Evolutionary conservation across 2,113 vertebrate genomes (phyloP), one percentile per base, ranked within the genome.

Genomic region (Myiozetetes cayanensis): DNA sequence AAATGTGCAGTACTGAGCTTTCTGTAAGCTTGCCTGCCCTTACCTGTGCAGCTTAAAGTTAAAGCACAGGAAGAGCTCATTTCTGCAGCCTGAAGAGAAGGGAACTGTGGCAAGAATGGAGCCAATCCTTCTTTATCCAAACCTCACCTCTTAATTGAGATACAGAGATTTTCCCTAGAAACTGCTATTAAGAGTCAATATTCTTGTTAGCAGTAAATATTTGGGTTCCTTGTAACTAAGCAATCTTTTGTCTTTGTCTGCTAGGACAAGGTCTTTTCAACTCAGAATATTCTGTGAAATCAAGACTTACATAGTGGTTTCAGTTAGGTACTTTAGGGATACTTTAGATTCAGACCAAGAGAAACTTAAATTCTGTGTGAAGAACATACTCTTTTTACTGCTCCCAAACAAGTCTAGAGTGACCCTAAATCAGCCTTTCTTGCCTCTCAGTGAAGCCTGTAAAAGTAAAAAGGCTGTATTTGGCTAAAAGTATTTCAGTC

Each of bases 121-220:
- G 33, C 21, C 22, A 23, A 12, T 9, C 37, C 50, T 46, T 35
- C 6, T n/a, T 44, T 58, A 31, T 43, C 17, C 39, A 85, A 61
- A n/a, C 33, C 31, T 28, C 4, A 1, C 1, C 0, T 28, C 33
- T 47, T 28, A 20, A 43, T 0, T 46, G 41, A 61, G 46, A 31
- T 43, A 49, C 15, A 12, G 8, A 50, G 35, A 20, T 18, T 79
- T 80, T 55, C 41, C 27, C 53, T 52, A 35, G 27, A 68, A 61
- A 53, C 16, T 61, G 49, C 18, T 74, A 6, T 31, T 73, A 56
- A 19, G 14, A 59, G 23, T 14, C 74, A 74, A 74, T 81, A 33
- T 50, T 74, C 12, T 61, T 77, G 8, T 31, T 76, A 58, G 18
- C 14, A 59, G 20, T 17, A 77, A 74, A 74, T 84, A 39, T 55